phyloP scores from a whole-genome alignment of 2,888 invertebrate genomes.

The Amphiduros pacificus region DNA sequence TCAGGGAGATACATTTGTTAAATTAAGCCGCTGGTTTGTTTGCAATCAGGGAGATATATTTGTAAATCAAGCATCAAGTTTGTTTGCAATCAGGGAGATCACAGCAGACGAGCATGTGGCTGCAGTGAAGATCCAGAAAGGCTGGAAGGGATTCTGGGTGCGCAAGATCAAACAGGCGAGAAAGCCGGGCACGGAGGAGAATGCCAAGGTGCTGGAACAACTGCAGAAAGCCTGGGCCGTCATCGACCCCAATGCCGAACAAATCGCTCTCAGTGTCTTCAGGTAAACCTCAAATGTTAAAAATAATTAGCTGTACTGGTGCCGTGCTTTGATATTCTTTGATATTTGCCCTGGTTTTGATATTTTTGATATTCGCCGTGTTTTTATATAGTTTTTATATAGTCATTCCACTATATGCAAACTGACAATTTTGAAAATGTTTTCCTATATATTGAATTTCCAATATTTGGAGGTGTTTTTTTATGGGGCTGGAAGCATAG shows the following conservation, averaged over 20 bases:
- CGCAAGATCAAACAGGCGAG: constrained; percentile 49
- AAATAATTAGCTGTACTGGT: not conserved
- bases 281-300: constrained; percentile 37
- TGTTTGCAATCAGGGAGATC: constrained; percentile 49
- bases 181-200: constrained; percentile 49
- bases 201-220: constrained; percentile 44
- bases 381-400: too few relatives aligned
- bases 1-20: too few relatives aligned
- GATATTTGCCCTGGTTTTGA: not conserved
- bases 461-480: too few relatives aligned
- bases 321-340: not conserved
- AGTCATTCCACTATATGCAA: too few relatives aligned
- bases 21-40: too few relatives aligned
- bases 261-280: constrained; percentile 50
- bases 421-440: too few relatives aligned
- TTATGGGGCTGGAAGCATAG: too few relatives aligned
- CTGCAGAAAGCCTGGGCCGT: constrained; percentile 52
- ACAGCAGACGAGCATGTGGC: constrained; percentile 53
- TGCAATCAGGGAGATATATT: too few relatives aligned
- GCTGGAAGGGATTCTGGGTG: constrained; percentile 50
- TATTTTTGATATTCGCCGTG: too few relatives aligned
- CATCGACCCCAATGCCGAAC: constrained; percentile 50
- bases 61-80: too few relatives aligned
- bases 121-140: constrained; percentile 53
- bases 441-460: too few relatives aligned